Evolutionary conservation across 2,797 vertebrate genomes (phyloP), one percentile per base, ranked within the genome.

Genomic region (Argyrosomus regius): DNA sequence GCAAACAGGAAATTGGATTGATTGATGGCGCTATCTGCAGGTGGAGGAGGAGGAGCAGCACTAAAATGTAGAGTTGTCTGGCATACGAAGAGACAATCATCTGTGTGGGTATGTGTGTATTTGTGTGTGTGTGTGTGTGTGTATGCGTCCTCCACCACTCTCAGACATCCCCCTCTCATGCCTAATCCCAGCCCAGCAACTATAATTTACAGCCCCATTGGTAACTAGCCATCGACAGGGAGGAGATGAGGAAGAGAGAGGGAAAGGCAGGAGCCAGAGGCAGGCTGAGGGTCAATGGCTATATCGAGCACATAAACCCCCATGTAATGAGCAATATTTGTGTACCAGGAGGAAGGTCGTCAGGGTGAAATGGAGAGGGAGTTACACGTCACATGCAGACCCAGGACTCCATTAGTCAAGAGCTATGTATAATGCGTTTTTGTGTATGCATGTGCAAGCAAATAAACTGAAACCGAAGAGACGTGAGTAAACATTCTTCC

Each of bases 241-340:
- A 91, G 88, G 82, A 82, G 86, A 88, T 81, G 92, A 90, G 83
- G 80, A 90, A 74, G 84, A 80, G 87, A 68, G 73, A 75, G 62
- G 76, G 78, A 81, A 66, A 84, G 86, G 83, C 82, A 77, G 87
- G 78, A 88, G 89, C 77, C 81, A 88, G 88, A 79, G 82, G 78
- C 82, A 74, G 89, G 83, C 84, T 78, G 84, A 88, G 91, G 91
- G 93, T 94, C 92, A 94, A 91, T 91, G 90, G 88, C 87, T 94
- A 84, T 93, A 91, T 92, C 80, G 81, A 93, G 92, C 89, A 93
- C 84, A 94, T 94, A 95, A 94, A 94, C 89, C 91, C 87, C 84
- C 72, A 77, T 92, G 92, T 94, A 95, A 95, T 93, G 91, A 94
- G 90, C 89, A 92, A 93, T 94, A 94, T 94, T 95, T 95, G 93